Conservation (phyloP, 2,113 vertebrate genomes). For the Chloropsis hardwickii region DNA sequence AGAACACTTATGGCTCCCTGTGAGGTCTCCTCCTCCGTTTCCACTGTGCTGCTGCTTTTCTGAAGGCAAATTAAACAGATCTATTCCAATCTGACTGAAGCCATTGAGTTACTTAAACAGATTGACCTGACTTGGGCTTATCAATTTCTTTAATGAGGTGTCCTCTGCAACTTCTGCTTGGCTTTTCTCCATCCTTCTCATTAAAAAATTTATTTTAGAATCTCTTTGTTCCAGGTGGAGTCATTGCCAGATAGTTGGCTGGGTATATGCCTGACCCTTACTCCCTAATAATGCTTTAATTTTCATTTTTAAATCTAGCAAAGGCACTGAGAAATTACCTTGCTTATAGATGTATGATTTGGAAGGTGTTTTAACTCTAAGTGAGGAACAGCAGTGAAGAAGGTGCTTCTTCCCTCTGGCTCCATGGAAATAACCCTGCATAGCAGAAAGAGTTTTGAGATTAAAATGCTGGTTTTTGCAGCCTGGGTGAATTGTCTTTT, state of each 20-base stretch:
- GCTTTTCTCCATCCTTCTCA: constrained; percentile 3
- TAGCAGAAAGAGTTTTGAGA: background rate
- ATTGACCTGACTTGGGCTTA: constrained; percentile 38
- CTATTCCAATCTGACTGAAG: constrained; percentile 38
- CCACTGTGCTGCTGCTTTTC: background rate
- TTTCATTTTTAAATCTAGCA: constrained; percentile 8
- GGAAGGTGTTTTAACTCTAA: background rate
- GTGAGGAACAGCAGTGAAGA: background rate
- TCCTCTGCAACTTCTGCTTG: constrained; percentile 6
- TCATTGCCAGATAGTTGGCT: constrained; percentile 3
- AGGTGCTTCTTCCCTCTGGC: background rate
- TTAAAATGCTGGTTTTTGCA: background rate
- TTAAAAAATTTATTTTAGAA: constrained; percentile 48
- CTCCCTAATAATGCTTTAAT: constrained; percentile 14
- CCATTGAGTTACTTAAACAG: constrained; percentile 54
- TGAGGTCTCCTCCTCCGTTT: background rate
- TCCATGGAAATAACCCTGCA: background rate
- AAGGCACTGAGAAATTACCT: background rate
- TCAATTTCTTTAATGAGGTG: constrained; percentile 62
- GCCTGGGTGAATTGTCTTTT: background rate
- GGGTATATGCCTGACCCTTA: background rate
- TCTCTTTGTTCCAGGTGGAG: constrained; percentile 7
- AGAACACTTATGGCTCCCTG: background rate
- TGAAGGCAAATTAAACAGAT: constrained; percentile 27
- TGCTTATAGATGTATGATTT: background rate